A percentile compares a stretch with the other conserved stretches of the same genome.
These are phyloP conservation scores for Phyto melanocephala DNA, from an alignment of 2,888 invertebrate species.

Conservation along the genomic window DNA sequence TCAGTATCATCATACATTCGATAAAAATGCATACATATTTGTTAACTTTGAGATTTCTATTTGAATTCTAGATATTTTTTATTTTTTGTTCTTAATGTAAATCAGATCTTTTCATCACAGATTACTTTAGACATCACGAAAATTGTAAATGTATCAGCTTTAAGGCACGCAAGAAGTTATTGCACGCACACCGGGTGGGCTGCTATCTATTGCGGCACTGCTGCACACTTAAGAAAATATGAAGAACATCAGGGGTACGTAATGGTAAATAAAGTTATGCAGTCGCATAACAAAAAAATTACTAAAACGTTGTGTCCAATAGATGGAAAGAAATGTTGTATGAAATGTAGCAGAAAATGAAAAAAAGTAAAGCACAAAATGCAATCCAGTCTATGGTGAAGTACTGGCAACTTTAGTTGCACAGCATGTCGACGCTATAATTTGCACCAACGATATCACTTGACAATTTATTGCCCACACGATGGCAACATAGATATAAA, in stretches of 20 bases:
- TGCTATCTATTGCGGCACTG: slow-evolving; percentile 53
- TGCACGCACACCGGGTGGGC: slow-evolving; percentile 62
- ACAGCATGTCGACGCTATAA: slow-evolving; percentile 66
- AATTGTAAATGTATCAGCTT: slow-evolving; percentile 48
- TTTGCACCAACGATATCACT: slow-evolving; percentile 66
- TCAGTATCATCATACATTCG: no score
- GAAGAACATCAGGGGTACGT: slow-evolving; percentile 32
- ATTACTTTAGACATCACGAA: slow-evolving; percentile 55
- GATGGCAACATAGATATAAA: slow-evolving; percentile 54
- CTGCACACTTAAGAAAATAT: slow-evolving; percentile 10
- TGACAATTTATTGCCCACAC: slow-evolving; percentile 67
- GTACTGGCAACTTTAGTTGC: slow-evolving; percentile 59
- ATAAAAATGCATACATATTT: neutral
- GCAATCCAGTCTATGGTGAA: neutral
- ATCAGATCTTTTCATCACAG: slow-evolving; percentile 56
- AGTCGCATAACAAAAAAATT: slow-evolving; percentile 19
- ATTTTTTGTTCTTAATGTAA: no score
- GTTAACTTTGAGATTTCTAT: neutral
- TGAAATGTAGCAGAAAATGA: neutral
- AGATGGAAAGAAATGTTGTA: slow-evolving; percentile 16
- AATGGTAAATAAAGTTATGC: slow-evolving; percentile 56
- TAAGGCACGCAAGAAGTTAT: slow-evolving; percentile 57
- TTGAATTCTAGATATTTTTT: slow-evolving; percentile 16
- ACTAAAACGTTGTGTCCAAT: slow-evolving; percentile 31
- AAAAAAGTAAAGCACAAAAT: slow-evolving; percentile 20